Conservation (phyloP, 2,113 vertebrate species). For the Apus apus region DNA sequence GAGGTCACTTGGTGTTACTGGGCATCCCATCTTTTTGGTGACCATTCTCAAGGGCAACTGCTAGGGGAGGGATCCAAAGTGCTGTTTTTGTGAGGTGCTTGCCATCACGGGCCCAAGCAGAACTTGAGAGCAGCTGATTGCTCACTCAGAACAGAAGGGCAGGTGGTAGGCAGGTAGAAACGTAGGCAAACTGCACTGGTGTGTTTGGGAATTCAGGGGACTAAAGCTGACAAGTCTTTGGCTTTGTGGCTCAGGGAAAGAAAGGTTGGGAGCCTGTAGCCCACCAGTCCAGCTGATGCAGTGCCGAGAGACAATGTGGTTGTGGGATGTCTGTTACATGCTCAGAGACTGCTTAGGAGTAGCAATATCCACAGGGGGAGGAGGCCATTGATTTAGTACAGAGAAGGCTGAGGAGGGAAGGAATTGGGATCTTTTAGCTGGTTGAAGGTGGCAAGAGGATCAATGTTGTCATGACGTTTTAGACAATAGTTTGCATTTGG, state of each 20-base stretch:
- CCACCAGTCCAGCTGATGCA: neutral
- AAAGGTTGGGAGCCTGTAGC: accelerated
- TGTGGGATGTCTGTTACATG: neutral
- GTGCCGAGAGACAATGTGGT: neutral
- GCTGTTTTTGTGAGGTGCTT: neutral
- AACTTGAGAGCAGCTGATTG: neutral
- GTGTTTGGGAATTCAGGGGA: neutral
- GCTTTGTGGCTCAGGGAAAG: neutral
- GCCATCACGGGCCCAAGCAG: neutral
- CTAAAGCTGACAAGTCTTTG: neutral
- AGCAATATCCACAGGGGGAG: neutral
- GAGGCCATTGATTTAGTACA: neutral
- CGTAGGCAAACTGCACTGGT: neutral
- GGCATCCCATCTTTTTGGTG: neutral
- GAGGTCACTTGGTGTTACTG: neutral
- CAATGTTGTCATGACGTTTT: neutral
- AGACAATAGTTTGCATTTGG: neutral
- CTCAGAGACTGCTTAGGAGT: neutral
- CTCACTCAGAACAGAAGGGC: neutral
- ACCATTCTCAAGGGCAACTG: neutral
- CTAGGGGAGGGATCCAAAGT: neutral
- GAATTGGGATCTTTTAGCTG: neutral
- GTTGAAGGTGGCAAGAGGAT: neutral
- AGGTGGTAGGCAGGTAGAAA: neutral
- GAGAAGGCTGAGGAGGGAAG: neutral